Base-by-base conservation (phyloP, 2,113 vertebrate species). In the Anoplopoma fimbria region DNA sequence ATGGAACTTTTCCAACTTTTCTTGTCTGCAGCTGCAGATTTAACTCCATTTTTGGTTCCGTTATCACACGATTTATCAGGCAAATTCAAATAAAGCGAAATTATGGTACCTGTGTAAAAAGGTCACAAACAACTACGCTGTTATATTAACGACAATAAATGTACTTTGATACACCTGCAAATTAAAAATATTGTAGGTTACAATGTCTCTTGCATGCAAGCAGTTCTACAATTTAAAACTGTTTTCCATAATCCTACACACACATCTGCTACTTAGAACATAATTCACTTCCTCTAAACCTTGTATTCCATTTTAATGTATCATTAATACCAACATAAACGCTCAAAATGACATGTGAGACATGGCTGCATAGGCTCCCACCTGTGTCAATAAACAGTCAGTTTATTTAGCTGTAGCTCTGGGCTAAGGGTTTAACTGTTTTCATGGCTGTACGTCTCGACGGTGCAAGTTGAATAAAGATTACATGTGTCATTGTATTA, bases 401-500 rank as follows among this genome's bases (percentile, higher is more conserved):
- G 88, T 92, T 87, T 90, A 77, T 87, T 89, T 87, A 83, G 85
- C 85, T 70, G 82, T 63, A 88, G 88, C 86, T 87, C 65, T 76
- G 64, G 79, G 83, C 83, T 84, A 69, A 87, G 75, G 80, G 81
- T 63, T 81, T 85, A 68, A 77, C 83, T 60, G 74, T 77, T 91
- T 89, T 86, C 75, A 45, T 64, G 82, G 84, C 82, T 82, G 74
- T 3, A 21, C 3, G 75, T 85, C 87, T 89, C 63, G 0, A 80
- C 81, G 87, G 83, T 71, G 40, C 49, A 33, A 81, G 90, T 87
- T 83, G 92, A 91, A 91, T 91, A 88, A 91, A 91, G 92, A 93
- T 93, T 92, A 89, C 91, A 93, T 79, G 93, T 93, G 93, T 93
- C 90, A 88, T 89, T 93, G 89, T 87, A 90, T 92, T 88, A 93